These are phyloP conservation scores for Orbicella faveolata DNA, from an alignment of 64 coral and sea anemone species.

Conservation along the genomic window DNA sequence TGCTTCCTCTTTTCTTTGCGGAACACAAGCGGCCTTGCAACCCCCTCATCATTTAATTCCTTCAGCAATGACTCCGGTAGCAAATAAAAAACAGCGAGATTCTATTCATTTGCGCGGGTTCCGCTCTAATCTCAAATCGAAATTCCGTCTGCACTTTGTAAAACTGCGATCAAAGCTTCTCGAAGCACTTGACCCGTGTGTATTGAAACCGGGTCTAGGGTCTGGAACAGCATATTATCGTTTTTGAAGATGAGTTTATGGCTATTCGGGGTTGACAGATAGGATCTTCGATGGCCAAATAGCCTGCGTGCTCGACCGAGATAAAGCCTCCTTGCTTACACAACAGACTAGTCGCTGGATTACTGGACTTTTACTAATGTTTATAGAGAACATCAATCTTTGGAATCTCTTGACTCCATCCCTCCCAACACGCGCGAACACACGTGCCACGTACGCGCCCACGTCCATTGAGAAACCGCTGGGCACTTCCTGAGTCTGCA, in stretches of 20 bases:
- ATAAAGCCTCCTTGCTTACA: constrained; percentile 22
- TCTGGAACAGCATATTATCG: not conserved
- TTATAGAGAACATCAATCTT: constrained; percentile 16
- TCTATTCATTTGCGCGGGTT: not conserved
- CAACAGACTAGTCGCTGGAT: not conserved
- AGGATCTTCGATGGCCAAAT: constrained; percentile 10
- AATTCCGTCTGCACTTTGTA: constrained; percentile 18
- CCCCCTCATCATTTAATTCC: not conserved
- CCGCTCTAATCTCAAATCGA: constrained; percentile 40
- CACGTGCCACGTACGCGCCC: not conserved
- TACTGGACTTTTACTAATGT: constrained; percentile 23
- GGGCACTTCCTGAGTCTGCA: not conserved
- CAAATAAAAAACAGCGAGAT: constrained; percentile 1
- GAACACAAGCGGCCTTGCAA: constrained; percentile 10
- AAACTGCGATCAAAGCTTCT: constrained; percentile 20
- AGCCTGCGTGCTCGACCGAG: not conserved
- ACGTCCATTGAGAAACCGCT: constrained; percentile 1
- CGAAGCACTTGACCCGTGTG: constrained; percentile 42
- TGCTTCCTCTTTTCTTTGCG: not conserved
- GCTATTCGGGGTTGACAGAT: constrained; percentile 22
- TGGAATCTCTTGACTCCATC: not conserved
- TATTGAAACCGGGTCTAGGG: not conserved
- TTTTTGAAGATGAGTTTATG: constrained; percentile 2
- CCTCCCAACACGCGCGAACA: not conserved
- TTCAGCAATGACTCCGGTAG: not conserved